Evolutionary conservation across 2,113 vertebrate species (phyloP).

Genomic region (Seriola quinqueradiata): DNA sequence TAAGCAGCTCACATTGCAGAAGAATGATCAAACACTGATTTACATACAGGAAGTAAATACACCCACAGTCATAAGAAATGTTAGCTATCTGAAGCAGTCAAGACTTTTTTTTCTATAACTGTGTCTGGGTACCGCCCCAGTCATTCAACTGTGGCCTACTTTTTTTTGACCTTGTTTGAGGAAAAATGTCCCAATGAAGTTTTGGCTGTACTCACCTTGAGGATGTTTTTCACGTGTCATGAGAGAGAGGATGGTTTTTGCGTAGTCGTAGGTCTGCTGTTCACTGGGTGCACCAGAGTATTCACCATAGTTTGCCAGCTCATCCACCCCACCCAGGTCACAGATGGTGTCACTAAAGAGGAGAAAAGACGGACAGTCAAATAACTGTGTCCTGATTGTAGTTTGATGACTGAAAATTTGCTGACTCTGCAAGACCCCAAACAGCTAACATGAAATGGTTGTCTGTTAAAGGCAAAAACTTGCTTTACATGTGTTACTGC

Average conservation of each 20-base stretch:
- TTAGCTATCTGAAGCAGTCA: background rate
- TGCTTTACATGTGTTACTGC: background rate
- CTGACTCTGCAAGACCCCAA: background rate
- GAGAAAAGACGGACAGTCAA: background rate
- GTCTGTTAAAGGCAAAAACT: too few relatives aligned
- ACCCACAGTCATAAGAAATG: background rate
- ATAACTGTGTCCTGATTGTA: background rate
- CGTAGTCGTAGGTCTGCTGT: conserved; percentile 98
- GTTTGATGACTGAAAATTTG: background rate
- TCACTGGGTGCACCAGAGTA: conserved; percentile 98
- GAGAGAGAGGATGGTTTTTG: conserved; percentile 98
- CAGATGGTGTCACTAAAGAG: conserved; percentile 94
- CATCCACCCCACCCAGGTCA: conserved; percentile 95
- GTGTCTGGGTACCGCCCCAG: background rate
- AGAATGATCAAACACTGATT: background rate
- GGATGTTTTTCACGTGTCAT: conserved; percentile 96
- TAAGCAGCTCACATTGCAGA: background rate
- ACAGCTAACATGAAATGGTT: background rate
- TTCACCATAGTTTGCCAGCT: conserved; percentile 97
- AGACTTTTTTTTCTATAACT: background rate
- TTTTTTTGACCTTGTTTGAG: background rate
- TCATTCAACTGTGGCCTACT: background rate
- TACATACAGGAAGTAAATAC: background rate
- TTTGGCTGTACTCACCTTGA: conserved; percentile 82
- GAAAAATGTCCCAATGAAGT: background rate